Evolutionary conservation across 2,797 vertebrate species (phyloP), one percentile per base, ranked within the genome.

Genomic region (Pseudopleuronectes americanus): DNA sequence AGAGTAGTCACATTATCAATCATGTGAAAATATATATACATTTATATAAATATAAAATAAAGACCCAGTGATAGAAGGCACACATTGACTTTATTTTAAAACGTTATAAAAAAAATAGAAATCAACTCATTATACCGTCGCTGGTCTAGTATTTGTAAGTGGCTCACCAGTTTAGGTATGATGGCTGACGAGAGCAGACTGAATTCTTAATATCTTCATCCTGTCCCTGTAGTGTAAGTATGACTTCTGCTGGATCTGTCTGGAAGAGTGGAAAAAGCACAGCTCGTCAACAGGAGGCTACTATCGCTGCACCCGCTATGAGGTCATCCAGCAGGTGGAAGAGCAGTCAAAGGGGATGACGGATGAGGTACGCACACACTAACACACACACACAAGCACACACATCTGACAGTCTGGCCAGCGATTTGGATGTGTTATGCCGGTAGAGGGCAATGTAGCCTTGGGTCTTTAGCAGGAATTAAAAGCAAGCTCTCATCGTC

Each of bases 251-350:
- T 99, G 98, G 98, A 99, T 99, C 92, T 99, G 98, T 87, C 91
- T 99, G 88, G 98, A 99, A 91, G 98, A 99, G 80, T 99, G 98
- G 98, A 99, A 99, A 91, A 99, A 99, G 60, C 98, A 99, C 92
- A 99, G 98, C 90, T 99, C 98, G 49, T 98, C 97, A 54, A 99
- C 98, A 13, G 98, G 98, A 77, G 98, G 98, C 22, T 99, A 99
- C 86, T 99, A 99, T 83, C 95, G 98, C 75, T 99, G 98, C 85
- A 99, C 98, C 24, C 97, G 98, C 68, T 99, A 99, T 57, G 97
- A 99, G 89, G 95, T 98, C 73, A 99, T 99, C 82, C 97, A 98
- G 60, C 97, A 99, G 58, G 97, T 99, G 86, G 97, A 99, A 80
- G 98, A 98, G 63, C 97, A 98, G 80, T 91, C 90, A 6, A 93